Evolutionary conservation across 2,888 invertebrate genomes (phyloP).

Genomic region (Catocala nupta): DNA sequence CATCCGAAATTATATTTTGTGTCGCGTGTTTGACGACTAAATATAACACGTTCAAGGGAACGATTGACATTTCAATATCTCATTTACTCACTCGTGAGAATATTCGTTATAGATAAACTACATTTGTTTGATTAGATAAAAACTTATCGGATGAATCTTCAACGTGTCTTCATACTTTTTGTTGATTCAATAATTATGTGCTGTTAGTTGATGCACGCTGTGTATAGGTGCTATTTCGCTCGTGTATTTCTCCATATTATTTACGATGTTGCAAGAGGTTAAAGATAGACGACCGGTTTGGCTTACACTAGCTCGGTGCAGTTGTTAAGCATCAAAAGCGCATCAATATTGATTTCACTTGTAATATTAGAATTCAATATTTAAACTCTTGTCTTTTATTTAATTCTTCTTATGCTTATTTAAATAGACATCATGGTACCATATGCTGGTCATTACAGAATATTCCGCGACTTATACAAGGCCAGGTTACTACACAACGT

Average conservation of each 20-base stretch:
- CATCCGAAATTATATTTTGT: slow-evolving; percentile 36
- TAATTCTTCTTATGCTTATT: slow-evolving; percentile 24
- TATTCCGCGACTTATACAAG: slow-evolving; percentile 56
- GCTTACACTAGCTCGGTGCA: slow-evolving; percentile 40
- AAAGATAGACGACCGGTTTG: slow-evolving; percentile 64
- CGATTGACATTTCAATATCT: slow-evolving; percentile 46
- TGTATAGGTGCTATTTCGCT: slow-evolving; percentile 34
- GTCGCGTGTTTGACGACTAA: slow-evolving; percentile 33
- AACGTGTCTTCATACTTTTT: slow-evolving; percentile 23
- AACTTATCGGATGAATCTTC: slow-evolving; percentile 21
- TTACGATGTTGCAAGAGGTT: slow-evolving; percentile 63
- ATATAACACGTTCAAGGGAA: slow-evolving; percentile 47
- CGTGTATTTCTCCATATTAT: slow-evolving; percentile 43
- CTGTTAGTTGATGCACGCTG: slow-evolving; percentile 25
- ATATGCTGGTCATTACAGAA: slow-evolving; percentile 42
- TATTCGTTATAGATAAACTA: slow-evolving; percentile 51
- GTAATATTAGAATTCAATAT: slow-evolving; percentile 31
- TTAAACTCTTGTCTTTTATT: slow-evolving; percentile 17
- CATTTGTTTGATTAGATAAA: slow-evolving; percentile 62
- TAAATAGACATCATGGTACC: slow-evolving; percentile 29
- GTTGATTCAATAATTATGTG: slow-evolving; percentile 27
- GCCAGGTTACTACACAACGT: slow-evolving; percentile 46
- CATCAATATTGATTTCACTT: slow-evolving; percentile 55
- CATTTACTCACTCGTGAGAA: slow-evolving; percentile 64
- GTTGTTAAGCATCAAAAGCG: slow-evolving; percentile 45